Evolutionary conservation across 1,140 invertebrate species (phyloP), one percentile per base, ranked within the genome.

Genomic region (Platyscapa corneri): DNA sequence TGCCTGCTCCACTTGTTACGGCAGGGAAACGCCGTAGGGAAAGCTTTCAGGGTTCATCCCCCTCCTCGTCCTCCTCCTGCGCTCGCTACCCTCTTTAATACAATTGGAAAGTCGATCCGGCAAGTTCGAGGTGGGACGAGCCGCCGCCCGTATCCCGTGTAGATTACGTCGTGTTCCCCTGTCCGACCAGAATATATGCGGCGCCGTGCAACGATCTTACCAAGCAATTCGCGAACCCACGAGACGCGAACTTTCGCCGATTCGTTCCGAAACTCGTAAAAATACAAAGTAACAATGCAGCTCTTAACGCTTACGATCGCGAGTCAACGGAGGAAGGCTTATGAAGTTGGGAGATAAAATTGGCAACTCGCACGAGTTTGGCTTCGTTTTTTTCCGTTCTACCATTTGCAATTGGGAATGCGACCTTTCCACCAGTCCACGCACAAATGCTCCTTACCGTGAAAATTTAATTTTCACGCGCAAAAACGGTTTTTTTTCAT

Each of bases 21-120:
- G 76, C 39, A 18, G 60, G 76, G 64, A 79, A 86, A 60, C 18
- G 30, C 60, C 65, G 10, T 49, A 74, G 60, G 67, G 78, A 67
- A 10, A 67, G 84, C 81, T 82, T 79, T 20, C 46, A 37, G 77
- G 82, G 74, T 49, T 77, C 70, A 37, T 10, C 27, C 46, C 67
- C 76, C n/a, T n/a, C n/a, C n/a, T n/a, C n/a, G n/a, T n/a, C n/a
- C n/a, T n/a, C n/a, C n/a, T n/a, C n/a, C n/a, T n/a, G n/a, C n/a
- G n/a, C n/a, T 78, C 76, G 74, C 76, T 42, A 27, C 67, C 72
- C 77, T 87, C 79, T 86, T 76, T 88, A 86, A 87, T 86, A 67
- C 84, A 88, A 89, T 89, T 86, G 88, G 84, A 88, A 86, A 87
- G 84, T 85, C 83, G 85, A 86, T 86, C 85, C 64, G 27, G 3